These are phyloP conservation scores for Lomographa bimaculata DNA, from an alignment of 2,888 invertebrate species.

Conservation along the genomic window DNA sequence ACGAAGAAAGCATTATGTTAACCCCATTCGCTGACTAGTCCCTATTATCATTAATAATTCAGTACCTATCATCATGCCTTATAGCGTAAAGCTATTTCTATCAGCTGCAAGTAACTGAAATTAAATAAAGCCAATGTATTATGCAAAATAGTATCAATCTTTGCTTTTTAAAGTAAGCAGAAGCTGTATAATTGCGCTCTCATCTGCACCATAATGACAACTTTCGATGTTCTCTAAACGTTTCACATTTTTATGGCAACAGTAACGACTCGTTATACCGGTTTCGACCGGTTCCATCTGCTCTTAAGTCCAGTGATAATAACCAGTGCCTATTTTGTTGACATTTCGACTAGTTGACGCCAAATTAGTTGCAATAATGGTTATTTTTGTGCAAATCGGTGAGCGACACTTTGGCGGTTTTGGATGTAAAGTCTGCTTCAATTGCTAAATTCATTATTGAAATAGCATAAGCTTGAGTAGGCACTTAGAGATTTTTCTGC, in stretches of 20 bases:
- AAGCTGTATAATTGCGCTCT: slow-evolving; percentile 4
- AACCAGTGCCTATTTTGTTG: slow-evolving; percentile 25
- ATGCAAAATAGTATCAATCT: no score
- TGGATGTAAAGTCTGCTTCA: not conserved
- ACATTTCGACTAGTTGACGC: slow-evolving; percentile 22
- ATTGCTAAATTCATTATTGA: no score
- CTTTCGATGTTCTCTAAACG: slow-evolving; percentile 50
- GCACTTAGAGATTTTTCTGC: no score
- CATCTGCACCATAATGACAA: slow-evolving; percentile 39
- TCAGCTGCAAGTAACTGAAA: no score
- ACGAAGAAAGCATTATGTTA: no score
- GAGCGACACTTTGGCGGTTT: not conserved
- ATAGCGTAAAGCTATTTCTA: no score
- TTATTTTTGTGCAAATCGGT: not conserved
- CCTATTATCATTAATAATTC: no score
- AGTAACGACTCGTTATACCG: slow-evolving; percentile 43
- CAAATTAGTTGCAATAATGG: slow-evolving; percentile 13
- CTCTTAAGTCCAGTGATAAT: slow-evolving; percentile 22
- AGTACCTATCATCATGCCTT: no score
- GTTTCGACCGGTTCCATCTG: slow-evolving; percentile 37
- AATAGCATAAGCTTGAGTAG: no score
- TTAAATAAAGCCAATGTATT: no score
- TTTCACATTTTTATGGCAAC: slow-evolving; percentile 49
- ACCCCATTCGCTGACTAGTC: no score
- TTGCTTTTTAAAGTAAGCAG: not conserved